A percentile compares a stretch with the other conserved stretches of the same genome.
Conservation (phyloP, 2,888 invertebrate species). For the Salpingus planirostris region DNA sequence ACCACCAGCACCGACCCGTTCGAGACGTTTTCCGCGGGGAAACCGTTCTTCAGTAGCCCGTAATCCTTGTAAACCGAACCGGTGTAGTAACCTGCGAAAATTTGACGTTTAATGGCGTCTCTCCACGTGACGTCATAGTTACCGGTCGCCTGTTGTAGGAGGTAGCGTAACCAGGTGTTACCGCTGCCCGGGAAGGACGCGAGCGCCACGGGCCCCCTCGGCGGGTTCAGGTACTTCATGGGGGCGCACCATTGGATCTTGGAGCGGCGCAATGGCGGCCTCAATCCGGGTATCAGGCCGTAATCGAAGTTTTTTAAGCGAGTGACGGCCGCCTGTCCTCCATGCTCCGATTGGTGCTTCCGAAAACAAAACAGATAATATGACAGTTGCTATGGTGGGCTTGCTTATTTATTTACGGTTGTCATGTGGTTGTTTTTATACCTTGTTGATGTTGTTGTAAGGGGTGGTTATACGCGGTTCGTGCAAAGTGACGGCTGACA, state of each 20-base stretch:
- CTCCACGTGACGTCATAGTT: conserved; percentile 9
- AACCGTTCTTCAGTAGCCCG: conserved; percentile 66
- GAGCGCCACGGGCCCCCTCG: conserved; percentile 54
- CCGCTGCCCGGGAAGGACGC: conserved; percentile 79
- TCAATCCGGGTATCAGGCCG: conserved; percentile 29
- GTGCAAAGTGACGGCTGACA: conserved; percentile 42
- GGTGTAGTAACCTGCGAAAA: conserved; percentile 59
- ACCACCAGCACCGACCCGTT: conserved; percentile 71
- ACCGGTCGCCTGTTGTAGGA: conserved; percentile 72
- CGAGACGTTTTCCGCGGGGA: conserved; percentile 67
- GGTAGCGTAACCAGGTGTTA: conserved; percentile 73
- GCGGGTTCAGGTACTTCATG: conserved; percentile 39
- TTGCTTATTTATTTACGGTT: too few relatives aligned
- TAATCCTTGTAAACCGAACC: conserved; percentile 78
- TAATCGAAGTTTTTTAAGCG: conserved; percentile 27
- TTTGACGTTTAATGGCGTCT: background rate
- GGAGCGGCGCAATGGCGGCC: conserved; percentile 31
- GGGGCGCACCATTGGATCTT: conserved; percentile 48
- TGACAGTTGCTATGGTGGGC: too few relatives aligned
- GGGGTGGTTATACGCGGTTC: too few relatives aligned
- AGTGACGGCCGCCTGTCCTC: conserved; percentile 8
- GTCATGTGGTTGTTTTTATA: too few relatives aligned
- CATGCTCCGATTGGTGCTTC: conserved; percentile 10
- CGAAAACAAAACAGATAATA: too few relatives aligned
- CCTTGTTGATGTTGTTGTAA: too few relatives aligned